Evolutionary conservation across 2,888 invertebrate genomes (phyloP).

Genomic region (Nasonia oneida): DNA sequence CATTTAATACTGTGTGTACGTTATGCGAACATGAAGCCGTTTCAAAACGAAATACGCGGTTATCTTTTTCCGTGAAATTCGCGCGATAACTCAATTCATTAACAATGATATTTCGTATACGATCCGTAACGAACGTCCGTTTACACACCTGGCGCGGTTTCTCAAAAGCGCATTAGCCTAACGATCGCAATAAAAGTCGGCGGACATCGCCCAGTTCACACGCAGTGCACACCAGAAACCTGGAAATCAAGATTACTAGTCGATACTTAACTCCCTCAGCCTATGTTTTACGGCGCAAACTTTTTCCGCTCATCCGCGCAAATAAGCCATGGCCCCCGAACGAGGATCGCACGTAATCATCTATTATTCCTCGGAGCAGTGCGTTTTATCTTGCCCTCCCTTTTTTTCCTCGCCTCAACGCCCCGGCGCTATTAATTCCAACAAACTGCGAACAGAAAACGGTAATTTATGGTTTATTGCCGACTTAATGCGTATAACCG

Average conservation of each 20-base stretch:
- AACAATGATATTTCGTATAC: not conserved
- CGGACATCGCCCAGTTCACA: not conserved
- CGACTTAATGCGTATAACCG: slow-evolving; percentile 45
- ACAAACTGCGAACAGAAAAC: slow-evolving; percentile 58
- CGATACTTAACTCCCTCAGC: not conserved
- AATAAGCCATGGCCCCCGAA: not conserved
- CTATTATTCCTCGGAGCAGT: not conserved
- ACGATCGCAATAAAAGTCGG: not conserved
- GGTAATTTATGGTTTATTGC: slow-evolving; percentile 61
- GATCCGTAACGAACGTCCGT: not conserved
- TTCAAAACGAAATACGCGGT: not conserved
- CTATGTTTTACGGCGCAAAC: not conserved
- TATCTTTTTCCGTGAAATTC: not conserved
- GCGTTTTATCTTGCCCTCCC: slow-evolving; percentile 1
- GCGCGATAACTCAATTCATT: not conserved
- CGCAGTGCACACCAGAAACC: not conserved
- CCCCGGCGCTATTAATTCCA: slow-evolving; percentile 53
- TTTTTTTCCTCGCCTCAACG: slow-evolving; percentile 3
- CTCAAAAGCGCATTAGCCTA: not conserved
- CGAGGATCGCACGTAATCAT: slow-evolving; percentile 12
- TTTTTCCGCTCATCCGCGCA: not conserved
- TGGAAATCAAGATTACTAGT: not conserved
- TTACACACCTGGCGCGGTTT: not conserved
- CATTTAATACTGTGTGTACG: not conserved
- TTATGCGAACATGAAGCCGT: not conserved